Conservation (phyloP, 1,140 invertebrate species). For the Polypedilum vanderplanki region DNA sequence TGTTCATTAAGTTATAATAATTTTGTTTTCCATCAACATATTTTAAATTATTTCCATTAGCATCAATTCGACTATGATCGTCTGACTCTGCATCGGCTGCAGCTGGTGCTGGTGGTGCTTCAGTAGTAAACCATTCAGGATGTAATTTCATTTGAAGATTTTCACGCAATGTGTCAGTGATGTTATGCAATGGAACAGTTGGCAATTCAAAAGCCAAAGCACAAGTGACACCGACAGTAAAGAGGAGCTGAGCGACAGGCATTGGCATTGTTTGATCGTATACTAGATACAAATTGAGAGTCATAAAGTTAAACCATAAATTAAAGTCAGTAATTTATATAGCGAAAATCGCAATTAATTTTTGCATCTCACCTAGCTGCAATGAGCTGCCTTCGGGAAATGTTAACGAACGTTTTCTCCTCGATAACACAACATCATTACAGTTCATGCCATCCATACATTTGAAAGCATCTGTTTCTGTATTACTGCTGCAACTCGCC, state of each 20-base stretch:
- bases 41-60: slow-evolving; percentile 24
- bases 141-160: neutral
- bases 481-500: too few species aligned
- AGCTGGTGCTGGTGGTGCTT: slow-evolving; percentile 27
- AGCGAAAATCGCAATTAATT: too few species aligned
- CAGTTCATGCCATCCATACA: neutral
- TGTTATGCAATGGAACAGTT: slow-evolving; percentile 50
- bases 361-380: slow-evolving; percentile 52
- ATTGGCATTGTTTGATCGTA: slow-evolving; percentile 55
- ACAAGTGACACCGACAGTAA: slow-evolving; percentile 61
- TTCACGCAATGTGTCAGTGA: slow-evolving; percentile 38
- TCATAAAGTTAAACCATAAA: neutral
- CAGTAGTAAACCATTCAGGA: slow-evolving; percentile 1
- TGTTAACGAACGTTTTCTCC: slow-evolving; percentile 63
- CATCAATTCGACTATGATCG: slow-evolving; percentile 28
- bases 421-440: slow-evolving; percentile 46
- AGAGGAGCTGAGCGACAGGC: slow-evolving; percentile 35
- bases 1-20: neutral
- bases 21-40: slow-evolving; percentile 20
- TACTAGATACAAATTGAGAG: neutral
- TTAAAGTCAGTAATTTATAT: neutral
- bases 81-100: neutral
- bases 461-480: neutral
- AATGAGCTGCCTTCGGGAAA: slow-evolving; percentile 73
- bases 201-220: slow-evolving; percentile 68